A percentile compares a stretch with the other conserved stretches of the same genome.
Evolutionary conservation across 2,888 invertebrate genomes (phyloP).

Genomic region (Blastobasis adustella): DNA sequence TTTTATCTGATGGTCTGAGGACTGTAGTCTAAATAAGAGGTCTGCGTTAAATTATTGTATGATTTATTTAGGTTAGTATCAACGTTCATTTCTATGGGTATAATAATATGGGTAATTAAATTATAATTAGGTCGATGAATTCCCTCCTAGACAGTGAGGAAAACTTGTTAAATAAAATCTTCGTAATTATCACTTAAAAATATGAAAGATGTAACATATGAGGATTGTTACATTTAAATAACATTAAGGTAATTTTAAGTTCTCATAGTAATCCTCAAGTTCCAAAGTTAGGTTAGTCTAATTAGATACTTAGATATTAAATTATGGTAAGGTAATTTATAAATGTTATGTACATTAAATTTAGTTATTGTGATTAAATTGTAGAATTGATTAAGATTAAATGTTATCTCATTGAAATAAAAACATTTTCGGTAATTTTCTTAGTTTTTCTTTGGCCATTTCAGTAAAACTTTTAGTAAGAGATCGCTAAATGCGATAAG

Average conservation of each 20-base stretch:
- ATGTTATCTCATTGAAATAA: slow-evolving; percentile 32
- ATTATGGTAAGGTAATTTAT: slow-evolving; percentile 10
- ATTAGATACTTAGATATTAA: not conserved
- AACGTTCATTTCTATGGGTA: too few relatives aligned
- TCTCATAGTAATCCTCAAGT: slow-evolving; percentile 26
- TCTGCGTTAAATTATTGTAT: slow-evolving; percentile 5
- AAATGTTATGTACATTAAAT: slow-evolving; percentile 5
- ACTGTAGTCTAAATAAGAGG: not conserved
- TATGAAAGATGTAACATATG: too few relatives aligned
- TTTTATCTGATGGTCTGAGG: not conserved
- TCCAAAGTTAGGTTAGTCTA: slow-evolving; percentile 44
- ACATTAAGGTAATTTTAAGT: too few relatives aligned
- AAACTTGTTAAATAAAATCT: too few relatives aligned
- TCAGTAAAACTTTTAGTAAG: too few relatives aligned
- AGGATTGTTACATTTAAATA: too few relatives aligned
- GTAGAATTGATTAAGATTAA: slow-evolving; percentile 18
- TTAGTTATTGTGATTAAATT: slow-evolving; percentile 43
- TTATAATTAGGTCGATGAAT: too few relatives aligned
- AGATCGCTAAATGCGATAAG: too few relatives aligned
- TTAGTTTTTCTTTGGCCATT: not conserved
- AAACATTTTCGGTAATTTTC: not conserved
- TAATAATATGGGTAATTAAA: too few relatives aligned
- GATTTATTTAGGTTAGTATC: slow-evolving; percentile 8
- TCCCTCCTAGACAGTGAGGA: too few relatives aligned
- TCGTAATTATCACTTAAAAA: too few relatives aligned